Base-by-base conservation (phyloP, 2,113 vertebrate genomes). In the Gopherus flavomarginatus region DNA sequence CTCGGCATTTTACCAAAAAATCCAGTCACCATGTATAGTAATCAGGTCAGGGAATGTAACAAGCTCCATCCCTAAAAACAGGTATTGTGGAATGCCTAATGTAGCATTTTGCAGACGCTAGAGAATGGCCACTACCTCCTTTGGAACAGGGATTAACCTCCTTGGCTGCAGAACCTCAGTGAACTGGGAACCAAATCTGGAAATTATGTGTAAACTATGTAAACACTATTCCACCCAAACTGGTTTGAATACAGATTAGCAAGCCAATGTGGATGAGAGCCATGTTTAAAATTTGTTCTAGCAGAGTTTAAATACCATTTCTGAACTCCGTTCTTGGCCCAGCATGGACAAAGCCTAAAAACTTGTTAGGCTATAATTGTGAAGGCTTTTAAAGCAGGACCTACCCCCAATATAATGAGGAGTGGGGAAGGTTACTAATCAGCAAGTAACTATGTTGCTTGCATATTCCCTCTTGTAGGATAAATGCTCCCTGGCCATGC, bases 11-110 rank as follows among this genome's bases (percentile, higher is more conserved):
- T 49, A 44, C 49, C 65, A 13, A 72, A 86, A 52, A 94, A 83
- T 52, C 31, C 65, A 5, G 49, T 11, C 44, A 72, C 38, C 79
- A 47, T n/a, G 35, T 81, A 56, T 42, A 91, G 84, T 29, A 72
- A 38, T 88, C 54, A 47, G 82, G 27, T 17, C 5, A 47, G 44
- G 90, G 88, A 88, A 50, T n/a, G 72, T 69, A 49, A 69, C 50
- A 75, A 44, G 53, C 47, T 47, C 38, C n/a, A 77, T 47, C 65
- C 88, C 90, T 89, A 54, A 19, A 89, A 84, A 26, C 0, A 78
- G 59, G 4, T 54, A 62, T 8, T n/a, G n/a, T 42, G 65, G 77
- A 4, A 31, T 10, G 3, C 16, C 0, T 0, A 84, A 72, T 0
- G 0, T 22, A 87, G 72, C 52, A 42, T 85, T 85, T 7, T 87